A percentile compares a stretch with the other conserved stretches of the same genome.
phyloP scores from a whole-genome alignment of 1,140 invertebrate species.

The Sinonovacula constricta region DNA sequence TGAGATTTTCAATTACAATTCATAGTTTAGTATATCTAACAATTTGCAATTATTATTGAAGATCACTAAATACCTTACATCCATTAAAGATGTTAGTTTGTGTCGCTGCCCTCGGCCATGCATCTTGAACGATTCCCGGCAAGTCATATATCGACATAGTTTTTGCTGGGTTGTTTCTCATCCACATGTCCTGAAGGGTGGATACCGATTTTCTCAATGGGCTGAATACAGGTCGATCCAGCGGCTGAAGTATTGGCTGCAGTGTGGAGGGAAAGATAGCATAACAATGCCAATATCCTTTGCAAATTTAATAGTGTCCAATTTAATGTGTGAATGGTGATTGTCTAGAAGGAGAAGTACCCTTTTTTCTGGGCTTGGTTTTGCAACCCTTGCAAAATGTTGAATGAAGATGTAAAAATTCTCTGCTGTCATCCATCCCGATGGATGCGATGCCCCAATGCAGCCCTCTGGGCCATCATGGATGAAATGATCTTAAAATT shows the following conservation, averaged over 20 bases:
- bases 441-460: slow-evolving; percentile 74
- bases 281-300: slow-evolving; percentile 57
- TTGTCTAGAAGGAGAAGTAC: slow-evolving; percentile 62
- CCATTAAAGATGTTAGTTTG: slow-evolving; percentile 34
- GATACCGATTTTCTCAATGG: slow-evolving; percentile 73
- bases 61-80: slow-evolving; percentile 1
- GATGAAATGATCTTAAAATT: slow-evolving; percentile 75
- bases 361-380: slow-evolving; percentile 7
- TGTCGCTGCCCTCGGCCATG: slow-evolving; percentile 29
- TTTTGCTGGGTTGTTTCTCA: slow-evolving; percentile 43
- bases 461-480: slow-evolving; percentile 76
- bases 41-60: no score
- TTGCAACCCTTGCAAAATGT: slow-evolving; percentile 70
- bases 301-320: slow-evolving; percentile 66
- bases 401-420: slow-evolving; percentile 79
- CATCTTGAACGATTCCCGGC: not conserved
- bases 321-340: slow-evolving; percentile 57
- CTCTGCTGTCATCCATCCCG: slow-evolving; percentile 79
- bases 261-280: slow-evolving; percentile 56
- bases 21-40: no score
- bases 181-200: slow-evolving; percentile 13
- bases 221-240: slow-evolving; percentile 52
- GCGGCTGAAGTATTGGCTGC: no score
- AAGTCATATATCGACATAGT: slow-evolving; percentile 37
- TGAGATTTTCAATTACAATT: no score